Evolutionary conservation across 2,797 vertebrate genomes (phyloP), one percentile per base, ranked within the genome.

Genomic region (Pseudopleuronectes americanus): DNA sequence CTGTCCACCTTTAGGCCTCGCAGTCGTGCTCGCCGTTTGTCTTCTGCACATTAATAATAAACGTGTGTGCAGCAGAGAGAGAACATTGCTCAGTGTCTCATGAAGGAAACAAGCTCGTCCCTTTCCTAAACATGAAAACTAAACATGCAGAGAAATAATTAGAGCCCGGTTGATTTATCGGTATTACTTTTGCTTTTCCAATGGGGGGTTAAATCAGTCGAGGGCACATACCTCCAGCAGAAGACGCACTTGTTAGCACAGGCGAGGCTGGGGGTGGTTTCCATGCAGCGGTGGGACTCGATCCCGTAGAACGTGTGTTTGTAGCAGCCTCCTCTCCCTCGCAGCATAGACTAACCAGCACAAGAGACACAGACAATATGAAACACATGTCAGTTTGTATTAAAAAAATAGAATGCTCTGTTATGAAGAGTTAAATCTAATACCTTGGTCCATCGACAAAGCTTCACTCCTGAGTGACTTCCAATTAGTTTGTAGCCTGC

Each of bases 371-470:
- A 6, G 28, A 54, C n/a, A 38, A 12, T 48, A 24, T 4, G 1
- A 62, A 52, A 38, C 4, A 52, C n/a, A 8, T 51, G 26, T 38
- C 19, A 13, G 33, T 43, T 41, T 45, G 36, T 74, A n/a, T n/a
- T n/a, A 21, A 31, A 13, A 53, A 14, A 61, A 26, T 41, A 8
- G 26, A 19, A 17, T 0, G 6, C 2, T 55, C 24, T 38, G 13
- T 19, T 47, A 19, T 43, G 21, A 53, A 28, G 43, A 33, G 22
- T 24, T 26, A 23, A 61, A 57, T 24, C 31, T 6, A 0, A 82
- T 93, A 99, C 97, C 96, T 99, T 99, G 58, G 97, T 97, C 97
- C 97, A 99, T 8, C 96, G 94, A 83, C 97, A 99, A 1, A 98
- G 96, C 87, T 99, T 99, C 84, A 98, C 96, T 57, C 97, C 97